phyloP scores from a whole-genome alignment of 2,797 vertebrate species.

The Myiothlypis coronata region DNA sequence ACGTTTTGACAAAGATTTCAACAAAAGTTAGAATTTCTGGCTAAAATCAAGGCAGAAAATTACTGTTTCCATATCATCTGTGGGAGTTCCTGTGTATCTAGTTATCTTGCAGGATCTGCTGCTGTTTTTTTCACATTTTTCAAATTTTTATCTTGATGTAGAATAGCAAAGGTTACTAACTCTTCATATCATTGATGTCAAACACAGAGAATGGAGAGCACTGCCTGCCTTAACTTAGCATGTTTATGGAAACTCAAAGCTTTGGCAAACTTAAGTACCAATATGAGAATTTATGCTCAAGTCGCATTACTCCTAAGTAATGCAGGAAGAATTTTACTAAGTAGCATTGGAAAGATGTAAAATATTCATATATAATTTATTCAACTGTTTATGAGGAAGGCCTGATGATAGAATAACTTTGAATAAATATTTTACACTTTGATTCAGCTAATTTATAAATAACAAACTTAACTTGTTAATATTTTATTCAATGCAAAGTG shows the following conservation, averaged over 20 bases:
- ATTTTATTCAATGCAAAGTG: constrained; percentile 21
- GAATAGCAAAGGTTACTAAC: neutral
- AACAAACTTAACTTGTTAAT: neutral
- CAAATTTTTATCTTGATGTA: neutral
- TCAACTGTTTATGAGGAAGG: neutral
- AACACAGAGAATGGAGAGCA: neutral
- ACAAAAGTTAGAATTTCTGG: neutral
- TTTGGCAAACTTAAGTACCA: neutral
- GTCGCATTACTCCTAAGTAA: neutral
- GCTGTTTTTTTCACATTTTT: neutral
- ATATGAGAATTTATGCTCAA: neutral
- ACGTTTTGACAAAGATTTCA: neutral
- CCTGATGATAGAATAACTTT: neutral
- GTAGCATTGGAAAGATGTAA: neutral
- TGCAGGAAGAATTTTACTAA: neutral
- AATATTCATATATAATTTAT: constrained; percentile 19
- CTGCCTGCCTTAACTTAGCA: neutral
- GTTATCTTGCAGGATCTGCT: neutral
- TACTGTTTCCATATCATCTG: neutral
- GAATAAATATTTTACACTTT: constrained; percentile 36
- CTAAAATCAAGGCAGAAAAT: neutral
- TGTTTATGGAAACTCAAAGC: neutral
- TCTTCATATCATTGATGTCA: neutral
- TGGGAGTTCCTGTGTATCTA: neutral
- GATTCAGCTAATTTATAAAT: constrained; percentile 35